phyloP scores from a whole-genome alignment of 1,140 invertebrate genomes.

The Pentalonia nigronervosa region DNA sequence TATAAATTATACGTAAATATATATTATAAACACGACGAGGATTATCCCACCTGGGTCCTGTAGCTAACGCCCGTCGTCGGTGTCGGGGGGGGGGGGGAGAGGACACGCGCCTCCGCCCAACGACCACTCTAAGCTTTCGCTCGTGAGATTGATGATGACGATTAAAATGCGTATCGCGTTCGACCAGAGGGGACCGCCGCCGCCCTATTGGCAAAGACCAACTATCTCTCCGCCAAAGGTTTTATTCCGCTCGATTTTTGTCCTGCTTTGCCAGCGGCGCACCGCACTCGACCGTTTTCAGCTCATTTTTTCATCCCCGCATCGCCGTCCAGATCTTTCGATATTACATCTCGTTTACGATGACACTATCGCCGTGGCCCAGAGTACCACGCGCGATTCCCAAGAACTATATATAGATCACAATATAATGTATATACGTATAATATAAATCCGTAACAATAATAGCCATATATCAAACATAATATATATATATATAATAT shows the following conservation, averaged over 20 bases:
- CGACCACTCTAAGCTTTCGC: neutral
- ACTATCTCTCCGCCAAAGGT: neutral
- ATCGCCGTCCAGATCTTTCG: neutral
- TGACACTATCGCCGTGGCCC: neutral
- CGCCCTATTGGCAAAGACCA: neutral
- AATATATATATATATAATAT: neutral
- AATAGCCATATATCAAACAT: neutral
- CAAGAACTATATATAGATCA: neutral
- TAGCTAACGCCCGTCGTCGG: neutral
- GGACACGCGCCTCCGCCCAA: too few relatives aligned
- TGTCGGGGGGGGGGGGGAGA: too few relatives aligned
- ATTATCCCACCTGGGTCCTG: conserved; percentile 43
- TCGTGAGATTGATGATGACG: conserved; percentile 41
- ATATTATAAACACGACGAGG: neutral
- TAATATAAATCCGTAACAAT: conserved; percentile 1
- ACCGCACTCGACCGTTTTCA: neutral
- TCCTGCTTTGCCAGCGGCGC: neutral
- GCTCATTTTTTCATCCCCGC: neutral
- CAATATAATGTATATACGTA: neutral
- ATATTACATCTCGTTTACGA: neutral
- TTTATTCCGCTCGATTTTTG: neutral
- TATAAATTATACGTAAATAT: neutral
- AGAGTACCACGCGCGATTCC: neutral
- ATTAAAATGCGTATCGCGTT: conserved; percentile 49
- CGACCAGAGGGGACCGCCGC: neutral